These are phyloP conservation scores for Mantis religiosa DNA, from an alignment of 2,888 invertebrate genomes.

Conservation along the genomic window DNA sequence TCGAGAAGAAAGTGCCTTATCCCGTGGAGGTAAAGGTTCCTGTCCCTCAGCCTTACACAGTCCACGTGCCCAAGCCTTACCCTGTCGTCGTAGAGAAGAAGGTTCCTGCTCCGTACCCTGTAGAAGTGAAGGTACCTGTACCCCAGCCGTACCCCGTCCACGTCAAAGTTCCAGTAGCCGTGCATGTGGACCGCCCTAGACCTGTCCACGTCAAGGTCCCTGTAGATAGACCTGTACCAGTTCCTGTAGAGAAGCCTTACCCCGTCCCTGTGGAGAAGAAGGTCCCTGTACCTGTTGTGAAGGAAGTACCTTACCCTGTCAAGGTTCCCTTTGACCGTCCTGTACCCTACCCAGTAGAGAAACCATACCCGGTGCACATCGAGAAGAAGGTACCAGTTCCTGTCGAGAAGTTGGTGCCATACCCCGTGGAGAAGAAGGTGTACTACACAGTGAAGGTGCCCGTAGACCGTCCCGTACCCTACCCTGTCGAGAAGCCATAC, in stretches of 20 bases:
- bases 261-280: slow-evolving; percentile 40
- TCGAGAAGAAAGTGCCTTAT: slow-evolving; percentile 51
- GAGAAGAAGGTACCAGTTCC: slow-evolving; percentile 51
- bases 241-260: slow-evolving; percentile 69
- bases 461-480: slow-evolving; percentile 52
- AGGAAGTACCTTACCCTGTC: slow-evolving; percentile 49
- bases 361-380: slow-evolving; percentile 57
- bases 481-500: slow-evolving; percentile 30
- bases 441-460: slow-evolving; percentile 31
- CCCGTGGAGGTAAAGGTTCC: slow-evolving; percentile 31
- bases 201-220: slow-evolving; percentile 59
- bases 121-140: slow-evolving; percentile 57
- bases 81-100: slow-evolving; percentile 53
- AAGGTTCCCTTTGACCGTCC: slow-evolving; percentile 66
- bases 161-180: slow-evolving; percentile 29
- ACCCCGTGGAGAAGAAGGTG: slow-evolving; percentile 58
- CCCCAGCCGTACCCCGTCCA: slow-evolving; percentile 58
- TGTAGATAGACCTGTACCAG: slow-evolving; percentile 66
- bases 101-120: slow-evolving; percentile 51
- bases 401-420: slow-evolving; percentile 50
- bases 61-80: slow-evolving; percentile 49
- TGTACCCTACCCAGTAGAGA: slow-evolving; percentile 59
- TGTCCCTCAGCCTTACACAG: slow-evolving; percentile 32
- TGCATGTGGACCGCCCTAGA: slow-evolving; percentile 27
- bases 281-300: slow-evolving; percentile 60